phyloP scores from a whole-genome alignment of 1,140 invertebrate species.

The Lepidotrigona ventralis region DNA sequence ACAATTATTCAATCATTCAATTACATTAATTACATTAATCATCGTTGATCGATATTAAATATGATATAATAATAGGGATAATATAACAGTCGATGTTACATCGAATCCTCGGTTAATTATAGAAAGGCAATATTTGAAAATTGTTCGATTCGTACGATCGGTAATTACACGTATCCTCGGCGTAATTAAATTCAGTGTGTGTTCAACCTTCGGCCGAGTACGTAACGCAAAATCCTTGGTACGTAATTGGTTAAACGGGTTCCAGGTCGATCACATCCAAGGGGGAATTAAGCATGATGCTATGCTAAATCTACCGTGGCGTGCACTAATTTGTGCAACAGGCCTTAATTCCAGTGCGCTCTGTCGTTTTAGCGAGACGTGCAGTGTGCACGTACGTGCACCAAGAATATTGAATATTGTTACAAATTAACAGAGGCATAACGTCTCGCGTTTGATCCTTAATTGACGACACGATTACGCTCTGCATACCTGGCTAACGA shows the following conservation, averaged over 20 bases:
- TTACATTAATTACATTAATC: too few relatives aligned
- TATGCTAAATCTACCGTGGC: not conserved
- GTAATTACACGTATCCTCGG: not conserved
- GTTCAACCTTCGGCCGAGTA: slow-evolving; percentile 3
- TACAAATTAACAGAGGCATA: not conserved
- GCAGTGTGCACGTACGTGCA: too few relatives aligned
- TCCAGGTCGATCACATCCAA: not conserved
- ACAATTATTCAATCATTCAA: too few relatives aligned
- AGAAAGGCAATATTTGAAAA: too few relatives aligned
- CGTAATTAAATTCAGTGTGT: slow-evolving; percentile 12
- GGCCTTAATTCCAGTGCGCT: not conserved
- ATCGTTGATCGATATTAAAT: too few relatives aligned
- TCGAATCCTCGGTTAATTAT: too few relatives aligned
- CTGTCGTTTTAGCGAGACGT: not conserved
- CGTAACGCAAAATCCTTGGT: slow-evolving; percentile 24
- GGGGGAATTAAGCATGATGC: not conserved
- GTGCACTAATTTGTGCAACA: not conserved
- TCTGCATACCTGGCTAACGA: not conserved
- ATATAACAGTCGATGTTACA: too few relatives aligned
- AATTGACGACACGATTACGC: not conserved
- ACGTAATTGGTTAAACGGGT: slow-evolving; percentile 29
- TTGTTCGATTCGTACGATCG: too few relatives aligned
- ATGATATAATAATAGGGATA: too few relatives aligned
- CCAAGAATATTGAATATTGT: not conserved
- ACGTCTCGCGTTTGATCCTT: not conserved